Percentiles rank a stretch among this genome's conserved stretches.
Conservation (phyloP, 2,797 vertebrate species). For the Enteromius viviparus region DNA sequence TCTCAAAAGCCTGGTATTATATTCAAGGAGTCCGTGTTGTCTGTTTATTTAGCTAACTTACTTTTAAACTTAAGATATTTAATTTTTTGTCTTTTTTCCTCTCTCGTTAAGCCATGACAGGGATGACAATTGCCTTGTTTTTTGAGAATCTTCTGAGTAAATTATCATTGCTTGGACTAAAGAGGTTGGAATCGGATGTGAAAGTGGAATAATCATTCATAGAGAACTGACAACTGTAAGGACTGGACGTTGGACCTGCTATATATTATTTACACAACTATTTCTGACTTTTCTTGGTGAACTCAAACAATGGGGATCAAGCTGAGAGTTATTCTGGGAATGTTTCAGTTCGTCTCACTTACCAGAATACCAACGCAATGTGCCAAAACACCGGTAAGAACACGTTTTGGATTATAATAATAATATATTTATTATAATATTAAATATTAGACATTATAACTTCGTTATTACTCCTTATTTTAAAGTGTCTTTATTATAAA, state of each 20-base stretch:
- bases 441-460: not conserved
- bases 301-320: conserved; percentile 83
- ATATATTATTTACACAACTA: conserved; percentile 70
- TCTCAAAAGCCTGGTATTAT: not conserved
- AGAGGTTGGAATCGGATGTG: conserved; percentile 40
- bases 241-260: conserved; percentile 54
- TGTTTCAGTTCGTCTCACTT: conserved; percentile 84
- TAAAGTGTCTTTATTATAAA: not conserved
- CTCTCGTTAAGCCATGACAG: conserved; percentile 50
- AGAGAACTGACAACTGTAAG: conserved; percentile 34
- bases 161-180: conserved; percentile 48
- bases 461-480: not conserved
- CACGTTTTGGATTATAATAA: not conserved
- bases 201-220: conserved; percentile 45
- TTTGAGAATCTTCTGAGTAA: conserved; percentile 45
- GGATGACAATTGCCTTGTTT: conserved; percentile 48
- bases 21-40: not conserved
- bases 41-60: not conserved
- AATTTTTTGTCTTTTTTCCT: not conserved
- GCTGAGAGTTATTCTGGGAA: conserved; percentile 85
- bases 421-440: not conserved
- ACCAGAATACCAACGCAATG: conserved; percentile 79
- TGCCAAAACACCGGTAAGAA: conserved; percentile 74
- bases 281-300: conserved; percentile 66
- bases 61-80: conserved; percentile 32